Percentiles rank a stretch among this genome's conserved stretches.
Conservation (phyloP, 2,888 invertebrate genomes). For the Metallyticus violacea region DNA sequence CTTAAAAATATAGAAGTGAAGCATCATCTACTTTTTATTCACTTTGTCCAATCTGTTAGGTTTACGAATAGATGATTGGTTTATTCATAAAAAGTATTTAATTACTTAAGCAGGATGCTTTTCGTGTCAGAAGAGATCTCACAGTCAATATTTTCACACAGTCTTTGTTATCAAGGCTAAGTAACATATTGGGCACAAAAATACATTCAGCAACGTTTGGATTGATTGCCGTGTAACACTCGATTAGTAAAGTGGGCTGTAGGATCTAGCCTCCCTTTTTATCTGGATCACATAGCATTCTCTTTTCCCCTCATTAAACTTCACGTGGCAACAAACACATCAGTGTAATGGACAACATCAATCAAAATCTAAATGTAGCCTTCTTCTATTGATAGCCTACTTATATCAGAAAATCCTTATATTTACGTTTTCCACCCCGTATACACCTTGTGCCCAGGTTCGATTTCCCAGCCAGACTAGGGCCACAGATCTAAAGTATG, state of each 20-base stretch:
- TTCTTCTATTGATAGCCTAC: neutral
- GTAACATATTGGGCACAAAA: neutral
- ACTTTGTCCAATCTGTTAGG: too few species aligned
- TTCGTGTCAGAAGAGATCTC: neutral
- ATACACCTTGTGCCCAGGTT: too few species aligned
- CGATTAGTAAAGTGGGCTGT: neutral
- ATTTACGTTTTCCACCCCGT: too few species aligned
- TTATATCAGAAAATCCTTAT: too few species aligned
- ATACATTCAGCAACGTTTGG: neutral
- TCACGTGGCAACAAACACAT: neutral
- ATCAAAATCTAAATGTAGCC: neutral
- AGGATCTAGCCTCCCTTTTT: neutral
- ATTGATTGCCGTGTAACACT: neutral
- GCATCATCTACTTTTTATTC: too few species aligned
- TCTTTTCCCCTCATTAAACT: neutral
- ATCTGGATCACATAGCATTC: neutral
- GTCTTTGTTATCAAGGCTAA: neutral
- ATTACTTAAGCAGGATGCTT: neutral
- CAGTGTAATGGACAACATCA: neutral
- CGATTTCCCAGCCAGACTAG: too few species aligned
- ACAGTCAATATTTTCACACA: neutral
- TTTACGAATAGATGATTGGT: too few species aligned
- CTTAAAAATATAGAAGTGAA: too few species aligned
- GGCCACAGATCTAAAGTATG: too few species aligned
- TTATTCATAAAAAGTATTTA: too few species aligned